Base-by-base conservation (phyloP, 2,888 invertebrate genomes). In the Vesta saturnalis region DNA sequence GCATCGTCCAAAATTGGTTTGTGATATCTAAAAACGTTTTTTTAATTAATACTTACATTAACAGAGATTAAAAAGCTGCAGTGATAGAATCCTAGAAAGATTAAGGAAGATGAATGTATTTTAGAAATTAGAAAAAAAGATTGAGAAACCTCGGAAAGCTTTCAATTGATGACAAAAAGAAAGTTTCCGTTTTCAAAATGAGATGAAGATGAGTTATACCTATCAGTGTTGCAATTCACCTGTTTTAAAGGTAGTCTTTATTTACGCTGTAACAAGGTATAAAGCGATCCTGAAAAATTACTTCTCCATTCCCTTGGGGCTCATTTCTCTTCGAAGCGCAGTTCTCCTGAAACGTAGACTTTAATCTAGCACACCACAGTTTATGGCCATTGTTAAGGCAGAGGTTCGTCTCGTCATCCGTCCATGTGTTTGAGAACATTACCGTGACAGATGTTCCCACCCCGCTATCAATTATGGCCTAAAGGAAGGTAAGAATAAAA, bases 381-480 rank as follows among this genome's bases (percentile, higher is more conserved):
- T 76, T 75, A 77, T 74, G 64, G 73, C 74, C 61, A 70, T 72
- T 73, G 73, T 74, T 74, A 60, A 69, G 63, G 70, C 72, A 73
- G 64, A 65, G 76, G 76, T 78, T 78, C 76, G 77, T 78, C 77
- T 77, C 77, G 77, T 77, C 78, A 77, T 73, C 72, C 74, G 73
- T 67, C 70, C 67, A 64, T 70, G 71, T 76, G 77, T 78, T 78
- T 75, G 74, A 76, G 74, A 73, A 77, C 76, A 75, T 77, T 79
- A 77, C 75, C 73, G 74, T 78, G 77, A 79, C 75, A 76, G 75
- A 78, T 79, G 73, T 74, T 76, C 77, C 74, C 72, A 76, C 73
- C 72, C 72, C 69, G 71, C 77, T 75, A 79, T 78, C 77, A 78
- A 77, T 78, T 77, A 77, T 74, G 76, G 75, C 71, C 65, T 69